phyloP scores from a whole-genome alignment of 2,888 invertebrate genomes.

The Limnephilus rhombicus region DNA sequence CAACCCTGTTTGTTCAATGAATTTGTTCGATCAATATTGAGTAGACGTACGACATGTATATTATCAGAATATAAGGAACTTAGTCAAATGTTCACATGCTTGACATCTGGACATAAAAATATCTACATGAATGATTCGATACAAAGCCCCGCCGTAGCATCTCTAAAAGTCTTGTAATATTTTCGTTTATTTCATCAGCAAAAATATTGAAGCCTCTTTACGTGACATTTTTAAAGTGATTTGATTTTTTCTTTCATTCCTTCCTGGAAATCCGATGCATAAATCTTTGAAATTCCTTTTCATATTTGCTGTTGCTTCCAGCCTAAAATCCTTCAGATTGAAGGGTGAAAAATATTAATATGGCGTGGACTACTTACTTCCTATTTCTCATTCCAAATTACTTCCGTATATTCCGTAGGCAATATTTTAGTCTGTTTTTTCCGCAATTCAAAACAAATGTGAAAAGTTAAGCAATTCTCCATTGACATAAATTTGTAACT shows the following conservation, averaged over 20 bases:
- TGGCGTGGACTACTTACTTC: neutral
- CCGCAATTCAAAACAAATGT: neutral
- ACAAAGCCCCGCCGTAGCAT: neutral
- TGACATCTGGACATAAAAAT: neutral
- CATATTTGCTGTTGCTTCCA: neutral
- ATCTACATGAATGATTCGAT: neutral
- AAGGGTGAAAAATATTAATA: neutral
- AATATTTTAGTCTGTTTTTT: neutral
- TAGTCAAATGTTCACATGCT: neutral
- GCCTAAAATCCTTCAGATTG: neutral
- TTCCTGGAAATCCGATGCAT: neutral
- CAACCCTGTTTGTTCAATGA: neutral
- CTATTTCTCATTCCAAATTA: neutral
- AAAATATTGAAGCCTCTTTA: neutral
- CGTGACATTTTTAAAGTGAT: neutral
- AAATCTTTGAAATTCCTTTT: neutral
- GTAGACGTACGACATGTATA: neutral
- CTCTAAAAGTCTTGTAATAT: neutral
- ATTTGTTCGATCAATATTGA: neutral
- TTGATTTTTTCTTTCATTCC: neutral
- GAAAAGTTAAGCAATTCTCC: slow-evolving; percentile 6
- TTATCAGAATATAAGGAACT: neutral
- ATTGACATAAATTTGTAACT: neutral
- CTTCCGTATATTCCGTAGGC: neutral
- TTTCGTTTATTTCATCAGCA: neutral